Percentiles rank a stretch among this genome's conserved stretches.
Evolutionary conservation across 1,140 invertebrate species (phyloP).

Genomic region (Physella acuta): DNA sequence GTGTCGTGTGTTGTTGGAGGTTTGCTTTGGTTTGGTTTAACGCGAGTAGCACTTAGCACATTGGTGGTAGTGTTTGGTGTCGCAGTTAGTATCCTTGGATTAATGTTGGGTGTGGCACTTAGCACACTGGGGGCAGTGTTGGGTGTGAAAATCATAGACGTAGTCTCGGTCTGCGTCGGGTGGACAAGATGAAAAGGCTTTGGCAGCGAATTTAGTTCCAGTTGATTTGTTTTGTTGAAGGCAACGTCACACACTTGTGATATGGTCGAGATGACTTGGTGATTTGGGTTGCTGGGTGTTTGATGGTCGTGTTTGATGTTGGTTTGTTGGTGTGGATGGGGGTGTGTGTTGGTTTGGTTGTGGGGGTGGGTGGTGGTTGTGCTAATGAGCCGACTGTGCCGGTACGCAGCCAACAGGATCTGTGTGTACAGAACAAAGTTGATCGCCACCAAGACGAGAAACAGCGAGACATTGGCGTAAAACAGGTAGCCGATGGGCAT

Average conservation of each 20-base stretch:
- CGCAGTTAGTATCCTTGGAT: background rate
- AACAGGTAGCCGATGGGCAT: conserved; percentile 16
- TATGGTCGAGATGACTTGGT: too few relatives aligned
- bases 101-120: background rate
- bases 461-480: conserved; percentile 5
- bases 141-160: background rate
- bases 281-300: too few relatives aligned
- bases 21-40: too few relatives aligned
- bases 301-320: background rate
- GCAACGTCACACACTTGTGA: background rate
- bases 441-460: background rate
- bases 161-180: background rate
- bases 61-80: background rate
- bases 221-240: background rate
- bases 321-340: background rate
- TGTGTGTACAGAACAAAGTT: conserved; percentile 1
- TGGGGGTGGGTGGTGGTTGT: background rate
- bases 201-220: background rate
- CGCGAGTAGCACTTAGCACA: background rate
- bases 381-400: background rate
- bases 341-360: background rate
- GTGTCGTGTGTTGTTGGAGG: too few relatives aligned
- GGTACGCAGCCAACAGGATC: background rate
- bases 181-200: background rate
- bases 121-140: background rate